Percentiles rank a stretch among this genome's conserved stretches.
Evolutionary conservation across 1,140 invertebrate species (phyloP).

Genomic region (Pseudomyrmex dendroicus): DNA sequence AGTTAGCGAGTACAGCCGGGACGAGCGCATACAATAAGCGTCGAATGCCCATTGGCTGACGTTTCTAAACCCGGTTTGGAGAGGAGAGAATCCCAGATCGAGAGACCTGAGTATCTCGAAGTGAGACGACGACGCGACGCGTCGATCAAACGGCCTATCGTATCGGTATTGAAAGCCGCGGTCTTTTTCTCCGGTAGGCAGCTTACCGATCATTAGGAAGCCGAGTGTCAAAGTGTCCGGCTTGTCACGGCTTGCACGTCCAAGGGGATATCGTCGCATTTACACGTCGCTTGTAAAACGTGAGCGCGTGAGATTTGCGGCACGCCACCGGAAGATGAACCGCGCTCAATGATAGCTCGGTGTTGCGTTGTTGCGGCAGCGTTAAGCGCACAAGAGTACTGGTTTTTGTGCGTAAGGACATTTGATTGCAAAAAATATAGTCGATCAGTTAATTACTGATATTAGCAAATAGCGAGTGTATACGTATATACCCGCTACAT

Average conservation of each 20-base stretch:
- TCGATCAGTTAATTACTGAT: slow-evolving; percentile 35
- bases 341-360: slow-evolving; percentile 48
- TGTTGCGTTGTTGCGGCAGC: background rate
- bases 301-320: slow-evolving; percentile 61
- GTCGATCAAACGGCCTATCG: slow-evolving; percentile 66
- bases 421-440: slow-evolving; percentile 3
- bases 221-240: slow-evolving; percentile 70
- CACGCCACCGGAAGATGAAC: slow-evolving; percentile 63
- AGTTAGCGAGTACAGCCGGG: slow-evolving; percentile 38
- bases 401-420: slow-evolving; percentile 18
- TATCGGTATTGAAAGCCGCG: slow-evolving; percentile 60
- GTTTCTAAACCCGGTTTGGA: slow-evolving; percentile 46
- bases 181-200: slow-evolving; percentile 64
- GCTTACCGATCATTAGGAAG: slow-evolving; percentile 71
- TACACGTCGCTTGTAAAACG: slow-evolving; percentile 43
- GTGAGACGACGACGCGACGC: slow-evolving; percentile 66
- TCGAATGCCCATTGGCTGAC: slow-evolving; percentile 65
- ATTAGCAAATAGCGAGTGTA: background rate
- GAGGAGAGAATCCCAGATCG: slow-evolving; percentile 51
- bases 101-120: slow-evolving; percentile 35
- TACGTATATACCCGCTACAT: too few species aligned
- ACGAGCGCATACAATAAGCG: slow-evolving; percentile 65
- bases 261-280: slow-evolving; percentile 57
- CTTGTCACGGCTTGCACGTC: slow-evolving; percentile 52
- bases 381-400: slow-evolving; percentile 5